phyloP scores from a whole-genome alignment of 92 coral and sea anemone species.

The Bergia sp. region DNA sequence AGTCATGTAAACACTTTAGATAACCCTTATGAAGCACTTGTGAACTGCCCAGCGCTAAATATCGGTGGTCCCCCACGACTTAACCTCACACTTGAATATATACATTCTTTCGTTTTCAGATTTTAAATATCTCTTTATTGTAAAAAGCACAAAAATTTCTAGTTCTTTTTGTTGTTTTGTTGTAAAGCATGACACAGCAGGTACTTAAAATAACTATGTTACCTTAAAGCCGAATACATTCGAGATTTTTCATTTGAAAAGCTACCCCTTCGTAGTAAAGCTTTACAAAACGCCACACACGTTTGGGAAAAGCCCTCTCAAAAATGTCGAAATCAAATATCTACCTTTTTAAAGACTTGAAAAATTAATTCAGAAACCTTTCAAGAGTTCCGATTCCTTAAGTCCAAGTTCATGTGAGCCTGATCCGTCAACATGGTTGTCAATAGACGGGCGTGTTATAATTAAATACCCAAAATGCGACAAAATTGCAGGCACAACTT shows the following conservation, averaged over 20 bases:
- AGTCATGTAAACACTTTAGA: neutral
- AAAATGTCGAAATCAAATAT: neutral
- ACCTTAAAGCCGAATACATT: neutral
- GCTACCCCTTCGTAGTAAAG: too few species aligned
- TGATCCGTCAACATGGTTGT: neutral
- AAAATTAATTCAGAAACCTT: too few species aligned
- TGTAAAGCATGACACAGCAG: neutral
- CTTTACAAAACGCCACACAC: neutral
- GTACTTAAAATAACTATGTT: neutral
- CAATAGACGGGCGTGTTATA: neutral
- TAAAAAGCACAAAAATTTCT: neutral
- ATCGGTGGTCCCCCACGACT: neutral
- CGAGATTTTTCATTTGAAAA: neutral
- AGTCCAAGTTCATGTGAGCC: neutral
- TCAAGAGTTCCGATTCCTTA: neutral
- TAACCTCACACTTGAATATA: too few species aligned
- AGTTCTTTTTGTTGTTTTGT: neutral
- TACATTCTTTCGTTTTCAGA: too few species aligned
- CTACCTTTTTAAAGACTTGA: neutral
- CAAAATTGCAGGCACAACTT: neutral
- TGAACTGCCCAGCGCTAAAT: neutral
- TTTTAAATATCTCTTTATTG: too few species aligned
- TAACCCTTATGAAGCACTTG: neutral
- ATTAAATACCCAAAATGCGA: neutral
- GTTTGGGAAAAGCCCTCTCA: neutral